Evolutionary conservation across 1,140 invertebrate species (phyloP).

Genomic region (Macrotrachela quadricornifera): DNA sequence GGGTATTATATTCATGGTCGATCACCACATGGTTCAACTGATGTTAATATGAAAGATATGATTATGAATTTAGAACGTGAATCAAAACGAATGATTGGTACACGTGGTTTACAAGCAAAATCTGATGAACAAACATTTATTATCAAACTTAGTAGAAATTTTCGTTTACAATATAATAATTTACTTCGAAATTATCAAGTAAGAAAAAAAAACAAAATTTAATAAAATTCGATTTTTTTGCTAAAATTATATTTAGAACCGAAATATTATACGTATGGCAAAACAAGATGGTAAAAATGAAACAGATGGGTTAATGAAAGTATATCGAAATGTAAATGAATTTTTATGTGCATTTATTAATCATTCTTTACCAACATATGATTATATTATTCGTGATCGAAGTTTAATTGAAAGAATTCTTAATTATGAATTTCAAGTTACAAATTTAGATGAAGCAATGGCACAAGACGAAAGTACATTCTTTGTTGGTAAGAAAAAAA

Average conservation of each 20-base stretch:
- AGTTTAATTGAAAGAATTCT: conserved; percentile 49
- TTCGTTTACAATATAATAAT: conserved; percentile 39
- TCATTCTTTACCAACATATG: neutral
- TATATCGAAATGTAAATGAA: too few relatives aligned
- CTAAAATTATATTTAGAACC: too few relatives aligned
- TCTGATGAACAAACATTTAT: conserved; percentile 60
- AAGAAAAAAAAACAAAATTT: too few relatives aligned
- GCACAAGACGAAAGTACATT: too few relatives aligned
- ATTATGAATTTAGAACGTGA: conserved; percentile 51
- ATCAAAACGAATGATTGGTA: conserved; percentile 54
- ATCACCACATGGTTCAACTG: conserved; percentile 61
- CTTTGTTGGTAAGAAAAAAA: too few relatives aligned
- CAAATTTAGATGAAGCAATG: conserved; percentile 28
- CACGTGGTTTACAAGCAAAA: conserved; percentile 52
- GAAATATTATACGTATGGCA: too few relatives aligned
- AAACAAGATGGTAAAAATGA: too few relatives aligned
- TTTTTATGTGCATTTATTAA: too few relatives aligned
- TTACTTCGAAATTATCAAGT: too few relatives aligned
- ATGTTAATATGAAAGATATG: conserved; percentile 59
- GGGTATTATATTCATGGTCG: conserved; percentile 71
- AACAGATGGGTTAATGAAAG: too few relatives aligned
- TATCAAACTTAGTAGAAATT: conserved; percentile 41
- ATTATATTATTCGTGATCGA: conserved; percentile 36
- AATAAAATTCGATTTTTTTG: too few relatives aligned
- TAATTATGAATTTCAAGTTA: conserved; percentile 49